phyloP scores from a whole-genome alignment of 2,888 invertebrate species.

The Drosophila kambysellisi region DNA sequence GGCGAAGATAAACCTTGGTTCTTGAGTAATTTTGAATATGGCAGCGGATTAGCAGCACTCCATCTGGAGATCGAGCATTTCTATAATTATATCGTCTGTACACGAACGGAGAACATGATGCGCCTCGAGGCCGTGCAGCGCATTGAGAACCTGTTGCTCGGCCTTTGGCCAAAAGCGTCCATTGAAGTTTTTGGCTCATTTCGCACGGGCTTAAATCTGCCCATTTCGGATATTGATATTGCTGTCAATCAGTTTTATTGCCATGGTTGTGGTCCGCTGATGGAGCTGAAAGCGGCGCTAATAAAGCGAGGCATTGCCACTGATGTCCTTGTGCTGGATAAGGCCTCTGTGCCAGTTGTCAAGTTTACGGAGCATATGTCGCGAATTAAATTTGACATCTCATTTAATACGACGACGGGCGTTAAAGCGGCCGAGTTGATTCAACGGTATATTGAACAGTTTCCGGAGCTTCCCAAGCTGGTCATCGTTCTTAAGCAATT shows the following conservation, averaged over 20 bases:
- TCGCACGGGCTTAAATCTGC: slow-evolving; percentile 61
- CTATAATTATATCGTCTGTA: slow-evolving; percentile 53
- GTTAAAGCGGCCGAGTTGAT: slow-evolving; percentile 63
- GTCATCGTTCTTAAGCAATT: slow-evolving; percentile 67
- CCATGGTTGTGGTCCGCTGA: slow-evolving; percentile 32
- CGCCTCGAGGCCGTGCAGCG: slow-evolving; percentile 54
- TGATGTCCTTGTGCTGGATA: slow-evolving; percentile 56
- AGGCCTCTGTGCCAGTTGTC: slow-evolving; percentile 66
- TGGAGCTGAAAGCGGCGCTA: slow-evolving; percentile 44
- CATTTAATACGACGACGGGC: slow-evolving; percentile 64
- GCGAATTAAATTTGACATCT: slow-evolving; percentile 63
- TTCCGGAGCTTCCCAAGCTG: slow-evolving; percentile 65
- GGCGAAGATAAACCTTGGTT: slow-evolving; percentile 50
- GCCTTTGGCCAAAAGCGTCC: slow-evolving; percentile 55
- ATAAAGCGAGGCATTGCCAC: slow-evolving; percentile 43
- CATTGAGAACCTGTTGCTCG: slow-evolving; percentile 45
- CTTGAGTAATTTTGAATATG: slow-evolving; percentile 44
- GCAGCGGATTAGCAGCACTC: slow-evolving; percentile 50
- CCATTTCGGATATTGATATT: slow-evolving; percentile 65
- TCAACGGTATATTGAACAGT: slow-evolving; percentile 48
- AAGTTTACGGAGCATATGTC: slow-evolving; percentile 67
- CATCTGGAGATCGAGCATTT: slow-evolving; percentile 70
- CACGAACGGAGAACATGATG: slow-evolving; percentile 54
- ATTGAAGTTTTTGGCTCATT: slow-evolving; percentile 66
- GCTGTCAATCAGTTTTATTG: slow-evolving; percentile 43